These are phyloP conservation scores for Trissolcus brochymenae DNA, from an alignment of 2,888 invertebrate genomes.

Conservation along the genomic window DNA sequence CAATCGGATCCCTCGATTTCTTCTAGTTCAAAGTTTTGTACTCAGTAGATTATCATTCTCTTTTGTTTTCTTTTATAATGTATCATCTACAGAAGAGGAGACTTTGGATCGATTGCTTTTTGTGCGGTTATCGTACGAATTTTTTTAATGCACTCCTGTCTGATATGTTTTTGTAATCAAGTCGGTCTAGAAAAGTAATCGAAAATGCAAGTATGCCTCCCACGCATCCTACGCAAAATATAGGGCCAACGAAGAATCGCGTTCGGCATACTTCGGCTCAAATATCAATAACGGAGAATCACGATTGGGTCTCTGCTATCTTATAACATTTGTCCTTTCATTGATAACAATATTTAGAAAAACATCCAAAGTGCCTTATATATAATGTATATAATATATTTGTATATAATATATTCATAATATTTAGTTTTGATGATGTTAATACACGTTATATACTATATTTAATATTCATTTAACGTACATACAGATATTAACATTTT, in stretches of 20 bases:
- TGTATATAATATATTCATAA: conserved; percentile 59
- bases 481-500: conserved; percentile 52
- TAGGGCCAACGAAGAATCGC: conserved; percentile 72
- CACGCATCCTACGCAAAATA: conserved; percentile 68
- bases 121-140: neutral
- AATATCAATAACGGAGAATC: conserved; percentile 13
- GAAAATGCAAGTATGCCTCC: conserved; percentile 65
- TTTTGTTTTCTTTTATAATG: conserved; percentile 1
- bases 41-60: neutral
- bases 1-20: conserved; percentile 46
- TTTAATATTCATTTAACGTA: conserved; percentile 3
- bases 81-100: too few relatives aligned
- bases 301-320: conserved; percentile 9
- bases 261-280: conserved; percentile 65
- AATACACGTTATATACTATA: conserved; percentile 7
- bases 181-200: neutral
- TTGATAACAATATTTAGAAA: conserved; percentile 24
- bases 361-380: conserved; percentile 32
- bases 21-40: conserved; percentile 13
- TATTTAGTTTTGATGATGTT: too few relatives aligned
- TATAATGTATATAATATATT: conserved; percentile 2
- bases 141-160: neutral
- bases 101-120: neutral
- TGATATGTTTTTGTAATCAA: neutral
- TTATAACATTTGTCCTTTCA: neutral